Evolutionary conservation across 2,888 invertebrate species (phyloP).

Genomic region (Eretmocerus hayati): DNA sequence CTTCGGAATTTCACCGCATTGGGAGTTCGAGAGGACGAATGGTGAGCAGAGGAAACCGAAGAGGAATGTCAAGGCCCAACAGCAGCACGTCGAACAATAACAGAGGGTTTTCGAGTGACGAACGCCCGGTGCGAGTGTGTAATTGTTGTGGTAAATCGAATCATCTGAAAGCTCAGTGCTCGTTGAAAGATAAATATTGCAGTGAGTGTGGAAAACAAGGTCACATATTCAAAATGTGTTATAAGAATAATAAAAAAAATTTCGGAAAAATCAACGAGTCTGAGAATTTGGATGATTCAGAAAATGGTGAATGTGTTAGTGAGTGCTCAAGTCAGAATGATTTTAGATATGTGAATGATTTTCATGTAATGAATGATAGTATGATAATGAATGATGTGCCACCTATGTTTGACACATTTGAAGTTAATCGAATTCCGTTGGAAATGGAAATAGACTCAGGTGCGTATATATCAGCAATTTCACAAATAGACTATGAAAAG

Average conservation of each 20-base stretch:
- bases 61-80: too few relatives aligned
- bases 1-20: neutral
- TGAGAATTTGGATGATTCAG: neutral
- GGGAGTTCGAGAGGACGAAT: too few relatives aligned
- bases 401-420: neutral
- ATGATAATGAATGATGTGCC: neutral
- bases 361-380: neutral
- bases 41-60: too few relatives aligned
- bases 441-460: neutral
- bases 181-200: too few relatives aligned
- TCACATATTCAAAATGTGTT: too few relatives aligned
- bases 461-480: neutral
- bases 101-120: too few relatives aligned
- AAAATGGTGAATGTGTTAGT: too few relatives aligned
- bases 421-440: neutral
- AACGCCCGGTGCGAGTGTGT: too few relatives aligned
- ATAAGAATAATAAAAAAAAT: too few relatives aligned
- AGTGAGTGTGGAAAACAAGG: too few relatives aligned
- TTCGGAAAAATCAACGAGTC: neutral
- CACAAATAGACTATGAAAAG: neutral
- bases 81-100: neutral
- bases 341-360: neutral
- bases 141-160: too few relatives aligned
- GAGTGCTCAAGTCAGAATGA: neutral
- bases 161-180: too few relatives aligned